Conservation (phyloP, 2,797 vertebrate genomes). For the Dermochelys coriacea region DNA sequence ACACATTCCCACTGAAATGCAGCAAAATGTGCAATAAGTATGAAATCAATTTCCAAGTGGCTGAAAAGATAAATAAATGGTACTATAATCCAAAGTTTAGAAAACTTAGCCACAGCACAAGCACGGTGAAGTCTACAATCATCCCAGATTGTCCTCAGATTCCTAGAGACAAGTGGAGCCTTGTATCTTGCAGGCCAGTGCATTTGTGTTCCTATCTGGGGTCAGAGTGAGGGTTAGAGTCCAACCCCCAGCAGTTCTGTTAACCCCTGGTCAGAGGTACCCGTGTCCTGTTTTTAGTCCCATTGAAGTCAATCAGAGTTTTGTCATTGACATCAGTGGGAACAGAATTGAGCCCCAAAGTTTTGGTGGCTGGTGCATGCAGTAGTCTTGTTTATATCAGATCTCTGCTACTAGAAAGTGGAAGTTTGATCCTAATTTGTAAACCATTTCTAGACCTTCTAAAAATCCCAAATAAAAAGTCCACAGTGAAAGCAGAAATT, state of each 20-base stretch:
- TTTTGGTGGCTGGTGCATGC: too few relatives aligned
- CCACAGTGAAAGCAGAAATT: too few relatives aligned
- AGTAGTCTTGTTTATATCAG: too few relatives aligned
- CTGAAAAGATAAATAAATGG: not conserved
- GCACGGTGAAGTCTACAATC: not conserved
- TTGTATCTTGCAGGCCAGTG: not conserved
- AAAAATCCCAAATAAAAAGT: too few relatives aligned
- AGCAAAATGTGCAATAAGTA: not conserved
- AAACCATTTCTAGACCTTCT: too few relatives aligned
- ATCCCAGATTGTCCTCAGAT: rapidly evolving
- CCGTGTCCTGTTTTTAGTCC: not conserved
- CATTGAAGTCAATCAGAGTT: too few relatives aligned
- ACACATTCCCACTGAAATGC: not conserved
- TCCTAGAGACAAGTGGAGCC: not conserved
- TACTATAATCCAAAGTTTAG: not conserved
- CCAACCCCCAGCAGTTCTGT: not conserved
- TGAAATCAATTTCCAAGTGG: not conserved
- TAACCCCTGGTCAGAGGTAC: not conserved
- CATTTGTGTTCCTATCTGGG: not conserved
- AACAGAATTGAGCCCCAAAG: too few relatives aligned
- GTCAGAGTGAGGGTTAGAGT: not conserved
- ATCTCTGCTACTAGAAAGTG: too few relatives aligned
- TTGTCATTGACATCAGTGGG: too few relatives aligned
- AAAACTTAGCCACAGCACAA: not conserved
- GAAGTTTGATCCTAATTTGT: too few relatives aligned